These are phyloP conservation scores for Alloplasta piceator DNA, from an alignment of 2,888 invertebrate species.

Conservation along the genomic window DNA sequence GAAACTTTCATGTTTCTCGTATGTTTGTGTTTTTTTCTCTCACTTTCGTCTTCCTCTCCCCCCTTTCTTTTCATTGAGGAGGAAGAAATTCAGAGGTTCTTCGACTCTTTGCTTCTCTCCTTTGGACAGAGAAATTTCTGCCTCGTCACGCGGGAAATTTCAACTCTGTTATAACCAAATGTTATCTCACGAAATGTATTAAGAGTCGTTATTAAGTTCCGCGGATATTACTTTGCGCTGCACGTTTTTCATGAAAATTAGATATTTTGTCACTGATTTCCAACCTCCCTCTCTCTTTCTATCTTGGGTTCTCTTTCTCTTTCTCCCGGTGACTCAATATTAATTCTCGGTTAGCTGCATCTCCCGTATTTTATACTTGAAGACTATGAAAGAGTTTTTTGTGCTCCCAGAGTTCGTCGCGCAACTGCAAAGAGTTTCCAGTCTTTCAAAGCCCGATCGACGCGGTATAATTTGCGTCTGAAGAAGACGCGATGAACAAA, in stretches of 20 bases:
- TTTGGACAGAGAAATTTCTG: background rate
- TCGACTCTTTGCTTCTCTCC: background rate
- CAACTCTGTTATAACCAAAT: slow-evolving; percentile 1
- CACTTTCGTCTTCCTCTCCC: slow-evolving; percentile 9
- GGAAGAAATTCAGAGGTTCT: background rate
- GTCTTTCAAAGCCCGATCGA: background rate
- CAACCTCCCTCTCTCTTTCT: background rate
- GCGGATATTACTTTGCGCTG: slow-evolving; percentile 1
- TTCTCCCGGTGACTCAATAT: slow-evolving; percentile 50
- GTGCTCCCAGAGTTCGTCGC: slow-evolving; percentile 36
- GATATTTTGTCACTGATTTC: slow-evolving; percentile 50
- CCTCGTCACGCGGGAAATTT: background rate
- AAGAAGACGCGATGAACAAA: slow-evolving; percentile 31
- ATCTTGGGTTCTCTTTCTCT: background rate
- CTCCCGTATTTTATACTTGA: slow-evolving; percentile 18
- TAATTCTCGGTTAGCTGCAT: slow-evolving; percentile 44
- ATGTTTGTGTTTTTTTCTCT: slow-evolving; percentile 1
- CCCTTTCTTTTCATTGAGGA: slow-evolving; percentile 41
- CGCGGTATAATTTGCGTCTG: slow-evolving; percentile 50
- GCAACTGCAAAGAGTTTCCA: slow-evolving; percentile 52
- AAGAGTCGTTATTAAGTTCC: slow-evolving; percentile 35
- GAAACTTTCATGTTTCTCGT: slow-evolving; percentile 57
- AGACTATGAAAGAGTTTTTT: slow-evolving; percentile 27
- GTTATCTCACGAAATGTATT: slow-evolving; percentile 10
- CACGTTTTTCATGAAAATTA: slow-evolving; percentile 41